These are phyloP conservation scores for Neosalanx taihuensis DNA, from an alignment of 2,797 vertebrate species.

Conservation along the genomic window DNA sequence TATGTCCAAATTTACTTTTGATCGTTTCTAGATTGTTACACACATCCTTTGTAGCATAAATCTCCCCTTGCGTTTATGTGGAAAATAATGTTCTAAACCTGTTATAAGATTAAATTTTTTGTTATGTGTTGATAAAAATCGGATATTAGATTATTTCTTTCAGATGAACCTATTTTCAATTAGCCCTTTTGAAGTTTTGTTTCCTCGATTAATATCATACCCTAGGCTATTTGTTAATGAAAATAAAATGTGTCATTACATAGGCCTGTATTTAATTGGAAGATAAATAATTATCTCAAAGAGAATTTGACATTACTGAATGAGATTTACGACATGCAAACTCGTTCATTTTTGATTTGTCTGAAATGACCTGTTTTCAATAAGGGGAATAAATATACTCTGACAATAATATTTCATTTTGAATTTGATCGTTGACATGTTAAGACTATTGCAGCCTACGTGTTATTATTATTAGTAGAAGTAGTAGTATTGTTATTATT, in stretches of 20 bases:
- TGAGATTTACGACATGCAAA: no score
- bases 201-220: not conserved
- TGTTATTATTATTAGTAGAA: not conserved
- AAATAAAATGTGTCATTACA: not conserved
- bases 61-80: not conserved
- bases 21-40: constrained; percentile 11
- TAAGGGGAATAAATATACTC: not conserved
- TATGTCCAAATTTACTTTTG: constrained; percentile 16
- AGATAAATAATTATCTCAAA: not conserved
- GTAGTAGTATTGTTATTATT: no score
- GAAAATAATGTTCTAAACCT: not conserved
- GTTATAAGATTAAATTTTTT: not conserved
- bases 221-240: not conserved
- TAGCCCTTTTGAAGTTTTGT: not conserved
- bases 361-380: constrained; percentile 5
- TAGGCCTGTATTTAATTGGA: not conserved
- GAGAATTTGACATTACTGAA: not conserved
- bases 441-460: not conserved
- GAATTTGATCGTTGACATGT: constrained; percentile 5
- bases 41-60: no score
- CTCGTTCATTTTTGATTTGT: not conserved
- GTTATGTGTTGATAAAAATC: not conserved
- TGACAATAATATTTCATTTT: not conserved
- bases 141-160: not conserved
- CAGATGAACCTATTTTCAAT: not conserved